Conservation (phyloP, 2,797 vertebrate species). For the Enteromius mattozi region DNA sequence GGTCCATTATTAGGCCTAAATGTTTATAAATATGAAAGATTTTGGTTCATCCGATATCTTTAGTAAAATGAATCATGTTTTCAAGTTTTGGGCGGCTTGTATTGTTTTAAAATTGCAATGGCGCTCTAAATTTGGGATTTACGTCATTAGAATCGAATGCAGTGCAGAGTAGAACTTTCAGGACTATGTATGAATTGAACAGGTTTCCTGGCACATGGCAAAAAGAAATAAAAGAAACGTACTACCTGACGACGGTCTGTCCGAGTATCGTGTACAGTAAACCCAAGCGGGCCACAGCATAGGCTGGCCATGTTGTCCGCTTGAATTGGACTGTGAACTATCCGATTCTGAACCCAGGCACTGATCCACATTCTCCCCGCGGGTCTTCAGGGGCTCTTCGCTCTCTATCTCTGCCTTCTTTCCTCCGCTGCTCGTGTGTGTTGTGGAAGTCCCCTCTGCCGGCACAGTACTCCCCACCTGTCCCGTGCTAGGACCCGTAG, state of each 20-base stretch:
- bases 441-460: conserved; percentile 86
- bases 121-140: not conserved
- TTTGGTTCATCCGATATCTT: not conserved
- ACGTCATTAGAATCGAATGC: not conserved
- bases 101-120: not conserved
- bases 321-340: conserved; percentile 92
- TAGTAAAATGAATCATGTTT: not conserved
- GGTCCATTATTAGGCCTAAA: not conserved
- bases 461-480: conserved; percentile 79
- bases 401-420: conserved; percentile 82
- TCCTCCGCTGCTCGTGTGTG: conserved; percentile 77
- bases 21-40: not conserved
- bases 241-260: conserved; percentile 99
- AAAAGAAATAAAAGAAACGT: conserved; percentile 65
- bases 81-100: not conserved
- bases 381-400: conserved; percentile 85
- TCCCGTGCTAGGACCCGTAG: conserved; percentile 76
- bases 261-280: conserved; percentile 98
- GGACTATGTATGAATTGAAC: not conserved
- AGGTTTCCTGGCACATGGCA: not conserved
- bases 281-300: conserved; percentile 99
- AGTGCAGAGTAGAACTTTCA: not conserved
- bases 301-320: conserved; percentile 78
- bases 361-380: conserved; percentile 85
- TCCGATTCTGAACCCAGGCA: conserved; percentile 97